Evolutionary conservation across 2,888 invertebrate species (phyloP), one percentile per base, ranked within the genome.

Genomic region (Bellardia pandia): DNA sequence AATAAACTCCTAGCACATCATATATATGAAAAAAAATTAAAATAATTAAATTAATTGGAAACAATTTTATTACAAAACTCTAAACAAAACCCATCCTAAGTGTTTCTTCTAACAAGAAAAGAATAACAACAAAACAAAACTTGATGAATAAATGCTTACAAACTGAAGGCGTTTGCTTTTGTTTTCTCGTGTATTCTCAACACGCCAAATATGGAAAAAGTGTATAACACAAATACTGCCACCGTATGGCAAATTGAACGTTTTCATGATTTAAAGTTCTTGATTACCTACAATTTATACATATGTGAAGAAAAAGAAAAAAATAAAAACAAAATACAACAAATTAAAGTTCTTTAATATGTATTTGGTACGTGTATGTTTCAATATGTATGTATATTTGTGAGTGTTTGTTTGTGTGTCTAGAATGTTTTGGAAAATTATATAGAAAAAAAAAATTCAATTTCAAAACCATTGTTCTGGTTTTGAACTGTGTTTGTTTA

Each of bases 391-490:
- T 51, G 33, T 23, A 13, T 51, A 42, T 45, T 77, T 77, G 37
- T 33, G 71, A 72, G 42, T 56, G 33, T 71, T 72, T 16, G 7
- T 48, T 40, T 45, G 45, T 33, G 30, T 13, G 58, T 58, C 3
- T 58, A 60, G 69, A 51, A 75, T 84, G 11, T 85, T 77, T 77
- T 84, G 37, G 66, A 86, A 86, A 86, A 75, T 79, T 66, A 45
- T 45, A 13, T 13, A 11, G 3, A 6, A 60, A 42, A 77, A 48
- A 79, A 16, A 60, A 51, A 71, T 23, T 58, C 66, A 23, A 74
- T 76, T 85, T 60, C 62, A 80, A 87, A 81, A 78, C 69, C 75
- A 82, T 87, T 87, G 87, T 87, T 82, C 81, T 87, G 69, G 78
- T 82, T 78, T 71, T 81, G 77, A 74, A 72, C 62, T 86, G 69